These are phyloP conservation scores for Parambassis ranga DNA, from an alignment of 2,797 vertebrate species.

Conservation along the genomic window DNA sequence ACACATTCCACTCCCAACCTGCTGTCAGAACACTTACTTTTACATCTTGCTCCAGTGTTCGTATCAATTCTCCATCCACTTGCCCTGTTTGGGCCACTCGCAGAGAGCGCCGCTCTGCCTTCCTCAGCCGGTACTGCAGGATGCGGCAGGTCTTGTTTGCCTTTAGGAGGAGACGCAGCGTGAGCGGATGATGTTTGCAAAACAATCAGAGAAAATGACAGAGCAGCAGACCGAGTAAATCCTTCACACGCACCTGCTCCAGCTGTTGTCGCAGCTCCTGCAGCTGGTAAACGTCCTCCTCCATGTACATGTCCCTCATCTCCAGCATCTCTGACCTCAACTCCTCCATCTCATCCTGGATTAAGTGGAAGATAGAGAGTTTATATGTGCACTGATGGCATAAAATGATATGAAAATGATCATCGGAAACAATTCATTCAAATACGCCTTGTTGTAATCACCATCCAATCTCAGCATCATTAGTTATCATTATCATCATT, in stretches of 20 bases:
- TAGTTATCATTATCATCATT: constrained; percentile 19
- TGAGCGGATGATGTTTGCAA: background rate
- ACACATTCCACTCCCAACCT: too few species aligned
- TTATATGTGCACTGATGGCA: background rate
- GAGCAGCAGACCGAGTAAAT: background rate
- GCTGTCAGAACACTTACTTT: constrained; percentile 85
- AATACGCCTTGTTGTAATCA: background rate
- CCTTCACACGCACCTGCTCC: constrained; percentile 79
- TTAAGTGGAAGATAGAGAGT: background rate
- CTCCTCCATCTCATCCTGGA: constrained; percentile 97
- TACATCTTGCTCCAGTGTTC: constrained; percentile 94
- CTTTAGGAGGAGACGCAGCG: constrained; percentile 34
- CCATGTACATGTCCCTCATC: constrained; percentile 98
- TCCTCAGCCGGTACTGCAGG: constrained; percentile 96
- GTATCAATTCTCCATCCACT: constrained; percentile 94
- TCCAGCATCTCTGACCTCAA: constrained; percentile 97
- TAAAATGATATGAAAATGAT: too few species aligned
- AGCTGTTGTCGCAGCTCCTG: constrained; percentile 97
- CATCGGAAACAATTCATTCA: too few species aligned
- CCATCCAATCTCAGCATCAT: constrained; percentile 6
- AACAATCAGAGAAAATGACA: too few species aligned
- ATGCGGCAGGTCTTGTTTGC: constrained; percentile 98
- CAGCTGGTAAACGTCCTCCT: constrained; percentile 96
- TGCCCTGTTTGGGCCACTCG: constrained; percentile 94
- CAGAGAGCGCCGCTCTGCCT: constrained; percentile 94